A percentile compares a stretch with the other conserved stretches of the same genome.
phyloP scores from a whole-genome alignment of 2,888 invertebrate species.

The Globia sparganii region DNA sequence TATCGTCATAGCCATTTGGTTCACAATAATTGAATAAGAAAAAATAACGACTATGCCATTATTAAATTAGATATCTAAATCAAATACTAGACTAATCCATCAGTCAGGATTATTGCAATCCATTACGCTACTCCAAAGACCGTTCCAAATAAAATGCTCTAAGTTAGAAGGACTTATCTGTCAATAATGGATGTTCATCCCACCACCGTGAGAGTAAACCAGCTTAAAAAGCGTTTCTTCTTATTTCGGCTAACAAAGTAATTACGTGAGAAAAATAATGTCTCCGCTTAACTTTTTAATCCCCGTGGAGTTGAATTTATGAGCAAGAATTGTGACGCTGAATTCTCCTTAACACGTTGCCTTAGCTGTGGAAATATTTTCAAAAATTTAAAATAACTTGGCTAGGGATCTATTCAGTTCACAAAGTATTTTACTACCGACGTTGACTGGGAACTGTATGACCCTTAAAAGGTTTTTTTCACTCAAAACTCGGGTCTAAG shows the following conservation, averaged over 20 bases:
- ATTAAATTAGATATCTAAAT: slow-evolving; percentile 32
- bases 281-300: slow-evolving; percentile 71
- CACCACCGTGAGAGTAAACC: slow-evolving; percentile 60
- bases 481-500: not conserved
- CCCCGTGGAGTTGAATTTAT: slow-evolving; percentile 70
- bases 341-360: slow-evolving; percentile 69
- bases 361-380: slow-evolving; percentile 60
- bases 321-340: slow-evolving; percentile 69
- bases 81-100: slow-evolving; percentile 26
- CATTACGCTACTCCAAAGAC: slow-evolving; percentile 22
- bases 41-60: not conserved
- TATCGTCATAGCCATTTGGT: not conserved
- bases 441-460: slow-evolving; percentile 21
- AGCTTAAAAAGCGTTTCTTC: slow-evolving; percentile 62
- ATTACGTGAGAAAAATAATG: slow-evolving; percentile 72
- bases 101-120: slow-evolving; percentile 40
- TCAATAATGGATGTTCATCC: slow-evolving; percentile 64
- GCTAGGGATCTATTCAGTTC: slow-evolving; percentile 59
- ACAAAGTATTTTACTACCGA: slow-evolving; percentile 50
- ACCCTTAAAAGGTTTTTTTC: not conserved
- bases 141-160: slow-evolving; percentile 40
- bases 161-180: slow-evolving; percentile 56
- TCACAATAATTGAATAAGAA: slow-evolving; percentile 7
- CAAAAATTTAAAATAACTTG: slow-evolving; percentile 62
- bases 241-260: slow-evolving; percentile 68